These are phyloP conservation scores for Astropecten irregularis DNA, from an alignment of 53 echinoderm and acorn worm genomes.

Conservation along the genomic window DNA sequence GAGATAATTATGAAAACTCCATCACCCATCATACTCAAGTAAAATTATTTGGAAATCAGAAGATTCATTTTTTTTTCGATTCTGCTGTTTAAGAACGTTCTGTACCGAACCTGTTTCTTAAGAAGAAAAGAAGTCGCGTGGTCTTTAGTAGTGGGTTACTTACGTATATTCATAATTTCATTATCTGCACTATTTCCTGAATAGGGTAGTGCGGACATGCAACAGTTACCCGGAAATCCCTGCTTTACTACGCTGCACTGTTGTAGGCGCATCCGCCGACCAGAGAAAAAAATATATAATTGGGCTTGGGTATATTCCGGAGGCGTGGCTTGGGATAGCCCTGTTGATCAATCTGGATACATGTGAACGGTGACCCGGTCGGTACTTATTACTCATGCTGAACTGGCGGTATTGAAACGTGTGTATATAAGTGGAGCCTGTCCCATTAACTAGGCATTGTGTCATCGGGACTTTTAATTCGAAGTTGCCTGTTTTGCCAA, in stretches of 20 bases:
- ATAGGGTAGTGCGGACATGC: not conserved
- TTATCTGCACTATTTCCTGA: constrained; percentile 21
- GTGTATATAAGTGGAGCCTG: not conserved
- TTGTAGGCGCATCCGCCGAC: too few species aligned
- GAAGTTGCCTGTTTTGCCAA: too few species aligned
- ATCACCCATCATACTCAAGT: too few species aligned
- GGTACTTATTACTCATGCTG: constrained; percentile 27
- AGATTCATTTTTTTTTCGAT: too few species aligned
- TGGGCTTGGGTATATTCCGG: constrained; percentile 4
- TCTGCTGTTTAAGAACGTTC: too few species aligned
- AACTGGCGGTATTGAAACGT: too few species aligned
- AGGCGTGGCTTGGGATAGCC: constrained; percentile 55
- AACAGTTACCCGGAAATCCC: constrained; percentile 30
- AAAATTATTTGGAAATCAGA: too few species aligned
- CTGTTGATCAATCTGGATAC: not conserved
- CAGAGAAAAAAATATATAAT: not conserved
- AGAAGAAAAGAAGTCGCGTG: too few species aligned
- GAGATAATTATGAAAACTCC: too few species aligned
- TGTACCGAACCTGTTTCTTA: too few species aligned
- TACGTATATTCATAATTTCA: too few species aligned
- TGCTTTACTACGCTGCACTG: not conserved
- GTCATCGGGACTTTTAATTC: not conserved
- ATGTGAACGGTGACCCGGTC: constrained; percentile 24
- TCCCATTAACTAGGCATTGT: not conserved
- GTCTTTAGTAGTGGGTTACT: too few species aligned